Base-by-base conservation (phyloP, 2,888 invertebrate species). In the Brenthis ino region DNA sequence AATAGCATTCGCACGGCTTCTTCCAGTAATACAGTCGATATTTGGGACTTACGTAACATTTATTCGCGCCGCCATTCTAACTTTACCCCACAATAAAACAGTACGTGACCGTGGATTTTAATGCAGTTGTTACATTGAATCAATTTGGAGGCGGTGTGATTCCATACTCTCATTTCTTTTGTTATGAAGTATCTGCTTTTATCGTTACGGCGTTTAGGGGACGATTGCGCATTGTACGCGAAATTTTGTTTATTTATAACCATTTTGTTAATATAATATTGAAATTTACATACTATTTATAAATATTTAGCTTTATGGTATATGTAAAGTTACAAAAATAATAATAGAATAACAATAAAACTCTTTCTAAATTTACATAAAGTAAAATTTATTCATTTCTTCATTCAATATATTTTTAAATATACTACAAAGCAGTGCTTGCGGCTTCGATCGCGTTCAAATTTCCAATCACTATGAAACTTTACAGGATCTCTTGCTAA, bases 51-150 rank as follows among this genome's bases (percentile, higher is more conserved):
- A 86, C 84, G 81, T 82, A 85, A 86, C 83, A 80, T 83, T 81
- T 80, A 76, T 69, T 79, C 76, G 74, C 74, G 69, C 79, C 76
- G 74, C 74, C 80, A 84, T 86, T 88, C 86, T 88, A 89, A 89
- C 89, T 88, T 88, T 85, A 84, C 84, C 84, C 84, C 85, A 68
- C 63, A 66, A 88, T 90, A 89, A 89, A 88, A 81, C 76, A 73
- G 81, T 68, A 88, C 91, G 91, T 91, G 91, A 87, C 85, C 77
- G 65, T 82, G 81, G 79, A 79, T 80, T 83, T 87, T 88, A 90
- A 91, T 88, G 85, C 76, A 79, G 77, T 80, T 80, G 82, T 87
- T 88, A 81, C 79, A 85, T 83, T 16, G 24, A 69, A 65, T 56
- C 89, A 89, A 88, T 89, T 87, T 82, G 81, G 77, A 75, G 76